These are phyloP conservation scores for Tachina fera DNA, from an alignment of 2,888 invertebrate species.

Conservation along the genomic window DNA sequence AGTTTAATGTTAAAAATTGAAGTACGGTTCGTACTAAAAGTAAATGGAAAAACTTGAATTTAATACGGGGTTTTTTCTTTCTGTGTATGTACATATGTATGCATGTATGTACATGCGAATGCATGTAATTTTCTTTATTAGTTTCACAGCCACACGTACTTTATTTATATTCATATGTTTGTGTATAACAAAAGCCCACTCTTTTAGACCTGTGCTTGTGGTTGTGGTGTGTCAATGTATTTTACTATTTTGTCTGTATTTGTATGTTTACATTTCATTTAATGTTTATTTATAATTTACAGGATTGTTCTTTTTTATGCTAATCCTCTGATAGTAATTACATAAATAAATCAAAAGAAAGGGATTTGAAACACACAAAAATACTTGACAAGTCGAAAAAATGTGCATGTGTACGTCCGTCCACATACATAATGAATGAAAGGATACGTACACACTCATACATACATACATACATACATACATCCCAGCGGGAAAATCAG, in stretches of 20 bases:
- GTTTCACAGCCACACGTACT: conserved; percentile 14
- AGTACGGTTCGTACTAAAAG: no score
- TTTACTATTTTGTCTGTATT: conserved; percentile 33
- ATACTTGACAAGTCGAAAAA: conserved; percentile 23
- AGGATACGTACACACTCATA: not conserved
- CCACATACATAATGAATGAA: not conserved
- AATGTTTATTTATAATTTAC: conserved; percentile 64
- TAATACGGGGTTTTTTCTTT: not conserved
- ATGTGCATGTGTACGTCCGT: not conserved
- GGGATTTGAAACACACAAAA: conserved; percentile 50
- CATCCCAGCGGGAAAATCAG: no score
- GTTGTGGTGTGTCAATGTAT: conserved; percentile 26
- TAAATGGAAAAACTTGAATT: no score
- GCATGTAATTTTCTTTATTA: conserved; percentile 45
- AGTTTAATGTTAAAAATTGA: no score
- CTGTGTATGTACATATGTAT: not conserved
- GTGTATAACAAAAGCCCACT: not conserved
- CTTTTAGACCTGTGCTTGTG: conserved; percentile 14
- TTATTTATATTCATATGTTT: not conserved
- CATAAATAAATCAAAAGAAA: conserved; percentile 68
- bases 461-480: not conserved
- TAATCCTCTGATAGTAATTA: conserved; percentile 69
- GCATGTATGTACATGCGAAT: not conserved
- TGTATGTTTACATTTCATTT: conserved; percentile 50
- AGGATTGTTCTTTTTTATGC: conserved; percentile 45